These are phyloP conservation scores for Geodia barretti DNA, from an alignment of 37 sponge, comb jelly and placozoan genomes.

Conservation along the genomic window DNA sequence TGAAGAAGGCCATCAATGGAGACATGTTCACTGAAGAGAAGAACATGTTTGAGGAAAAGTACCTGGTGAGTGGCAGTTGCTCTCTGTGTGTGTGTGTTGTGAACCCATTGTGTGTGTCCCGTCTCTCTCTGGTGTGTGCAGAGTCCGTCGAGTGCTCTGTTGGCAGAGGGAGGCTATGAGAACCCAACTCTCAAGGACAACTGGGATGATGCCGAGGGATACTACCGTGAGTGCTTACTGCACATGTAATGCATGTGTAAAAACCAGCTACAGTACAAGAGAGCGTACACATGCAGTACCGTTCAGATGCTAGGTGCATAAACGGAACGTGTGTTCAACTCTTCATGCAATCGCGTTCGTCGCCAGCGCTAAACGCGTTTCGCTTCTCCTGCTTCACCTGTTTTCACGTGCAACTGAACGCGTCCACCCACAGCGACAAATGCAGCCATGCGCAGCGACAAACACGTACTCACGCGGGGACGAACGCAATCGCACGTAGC, in stretches of 20 bases:
- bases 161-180: constrained; percentile 62
- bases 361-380: too few relatives aligned
- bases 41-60: constrained; percentile 76
- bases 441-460: background rate
- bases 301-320: too few relatives aligned
- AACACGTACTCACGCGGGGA: background rate
- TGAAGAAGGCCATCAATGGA: constrained; percentile 52
- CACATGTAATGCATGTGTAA: too few relatives aligned
- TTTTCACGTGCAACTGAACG: background rate
- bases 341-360: too few relatives aligned
- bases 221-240: constrained; percentile 76
- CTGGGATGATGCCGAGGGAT: constrained; percentile 97
- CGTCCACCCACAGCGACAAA: background rate
- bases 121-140: constrained; percentile 6
- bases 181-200: constrained; percentile 91
- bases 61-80: constrained; percentile 33
- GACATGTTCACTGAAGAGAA: constrained; percentile 84
- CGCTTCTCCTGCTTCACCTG: too few relatives aligned
- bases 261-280: too few relatives aligned
- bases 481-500: background rate
- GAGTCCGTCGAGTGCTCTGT: constrained; percentile 35
- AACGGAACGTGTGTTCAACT: too few relatives aligned
- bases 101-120: too few relatives aligned
- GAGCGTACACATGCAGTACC: too few relatives aligned
- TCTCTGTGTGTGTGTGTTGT: too few relatives aligned